phyloP scores from a whole-genome alignment of 2,113 vertebrate genomes.

The Lophotis ruficrista region DNA sequence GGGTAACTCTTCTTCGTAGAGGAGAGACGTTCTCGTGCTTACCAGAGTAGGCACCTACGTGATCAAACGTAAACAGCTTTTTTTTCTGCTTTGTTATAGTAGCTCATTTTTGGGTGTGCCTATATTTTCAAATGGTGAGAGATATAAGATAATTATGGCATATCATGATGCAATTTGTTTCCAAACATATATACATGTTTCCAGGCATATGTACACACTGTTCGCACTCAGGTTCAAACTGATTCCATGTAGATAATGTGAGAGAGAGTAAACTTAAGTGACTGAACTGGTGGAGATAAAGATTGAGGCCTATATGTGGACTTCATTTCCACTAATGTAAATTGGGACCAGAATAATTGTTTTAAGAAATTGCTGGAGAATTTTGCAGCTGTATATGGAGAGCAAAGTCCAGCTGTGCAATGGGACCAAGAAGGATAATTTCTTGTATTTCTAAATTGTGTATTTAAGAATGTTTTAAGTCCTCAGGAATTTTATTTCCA shows the following conservation, averaged over 20 bases:
- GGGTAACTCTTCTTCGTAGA: not conserved
- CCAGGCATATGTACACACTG: not conserved
- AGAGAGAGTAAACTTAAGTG: not conserved
- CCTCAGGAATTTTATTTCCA: not conserved
- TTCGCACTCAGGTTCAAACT: not conserved
- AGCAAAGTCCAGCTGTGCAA: not conserved
- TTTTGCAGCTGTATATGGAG: not conserved
- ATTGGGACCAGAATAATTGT: not conserved
- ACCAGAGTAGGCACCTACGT: not conserved
- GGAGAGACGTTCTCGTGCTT: not conserved
- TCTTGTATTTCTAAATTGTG: not conserved
- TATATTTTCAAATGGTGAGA: not conserved
- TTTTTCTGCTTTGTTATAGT: not conserved
- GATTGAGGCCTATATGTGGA: not conserved
- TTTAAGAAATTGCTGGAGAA: not conserved
- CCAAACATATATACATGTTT: not conserved
- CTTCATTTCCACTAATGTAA: not conserved
- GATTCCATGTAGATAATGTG: not conserved
- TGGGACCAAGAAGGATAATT: not conserved
- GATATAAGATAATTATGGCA: not conserved
- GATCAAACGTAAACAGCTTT: not conserved
- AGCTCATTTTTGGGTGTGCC: not conserved
- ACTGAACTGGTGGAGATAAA: not conserved
- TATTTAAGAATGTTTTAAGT: not conserved
- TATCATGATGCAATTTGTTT: constrained; percentile 11